phyloP scores from a whole-genome alignment of 2,888 invertebrate species.

The Netelia fuscicornis region DNA sequence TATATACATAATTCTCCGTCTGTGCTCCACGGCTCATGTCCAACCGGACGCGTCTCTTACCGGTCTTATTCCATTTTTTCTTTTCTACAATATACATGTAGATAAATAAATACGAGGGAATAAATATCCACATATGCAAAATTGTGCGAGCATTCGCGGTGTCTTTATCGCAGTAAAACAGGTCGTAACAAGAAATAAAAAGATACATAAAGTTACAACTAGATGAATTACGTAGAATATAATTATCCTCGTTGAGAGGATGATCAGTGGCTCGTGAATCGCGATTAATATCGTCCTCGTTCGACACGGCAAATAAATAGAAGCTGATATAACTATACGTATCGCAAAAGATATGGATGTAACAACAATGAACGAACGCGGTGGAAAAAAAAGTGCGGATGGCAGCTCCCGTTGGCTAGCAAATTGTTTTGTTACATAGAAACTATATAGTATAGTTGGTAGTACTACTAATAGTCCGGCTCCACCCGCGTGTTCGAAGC shows the following conservation, averaged over 20 bases:
- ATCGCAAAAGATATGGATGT: slow-evolving; percentile 20
- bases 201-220: slow-evolving; percentile 21
- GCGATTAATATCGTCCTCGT: slow-evolving; percentile 57
- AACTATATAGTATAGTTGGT: not conserved
- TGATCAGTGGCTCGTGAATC: slow-evolving; percentile 20
- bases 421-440: not conserved
- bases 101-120: not conserved
- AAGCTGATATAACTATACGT: not conserved
- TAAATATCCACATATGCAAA: not conserved
- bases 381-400: slow-evolving; percentile 1
- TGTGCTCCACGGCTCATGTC: not conserved
- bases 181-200: not conserved
- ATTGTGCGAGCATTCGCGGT: not conserved
- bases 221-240: slow-evolving; percentile 21
- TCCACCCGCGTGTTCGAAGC: slow-evolving; percentile 27
- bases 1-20: not conserved
- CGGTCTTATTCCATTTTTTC: slow-evolving; percentile 1
- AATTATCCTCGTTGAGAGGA: slow-evolving; percentile 39
- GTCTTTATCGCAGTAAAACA: slow-evolving; percentile 28
- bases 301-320: slow-evolving; percentile 43
- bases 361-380: slow-evolving; percentile 27
- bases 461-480: slow-evolving; percentile 2
- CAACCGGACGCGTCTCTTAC: slow-evolving; percentile 22
- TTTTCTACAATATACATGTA: not conserved
- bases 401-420: not conserved